Percentiles rank a stretch among this genome's conserved stretches.
These are phyloP conservation scores for Aelia acuminata DNA, from an alignment of 2,888 invertebrate genomes.

Conservation along the genomic window DNA sequence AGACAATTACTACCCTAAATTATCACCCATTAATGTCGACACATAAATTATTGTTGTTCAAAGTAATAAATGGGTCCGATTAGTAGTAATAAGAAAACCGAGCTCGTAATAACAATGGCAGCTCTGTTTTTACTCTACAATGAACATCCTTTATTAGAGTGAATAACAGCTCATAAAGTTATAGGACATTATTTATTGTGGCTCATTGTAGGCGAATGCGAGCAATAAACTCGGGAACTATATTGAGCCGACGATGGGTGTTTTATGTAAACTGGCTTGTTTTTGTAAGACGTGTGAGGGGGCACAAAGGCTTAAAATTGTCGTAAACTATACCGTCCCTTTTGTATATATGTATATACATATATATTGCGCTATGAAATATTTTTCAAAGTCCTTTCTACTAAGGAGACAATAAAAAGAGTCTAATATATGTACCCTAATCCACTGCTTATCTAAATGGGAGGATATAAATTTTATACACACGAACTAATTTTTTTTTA, in stretches of 20 bases:
- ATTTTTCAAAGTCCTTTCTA: no score
- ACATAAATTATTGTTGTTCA: background rate
- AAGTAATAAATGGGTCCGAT: no score
- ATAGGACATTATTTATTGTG: background rate
- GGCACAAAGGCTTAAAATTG: background rate
- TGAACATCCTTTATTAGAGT: background rate
- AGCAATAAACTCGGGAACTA: background rate
- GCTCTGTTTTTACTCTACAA: background rate
- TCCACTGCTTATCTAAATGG: background rate
- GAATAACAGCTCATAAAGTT: background rate
- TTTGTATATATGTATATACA: no score
- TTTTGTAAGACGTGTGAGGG: background rate
- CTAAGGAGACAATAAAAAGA: no score
- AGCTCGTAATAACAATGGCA: background rate
- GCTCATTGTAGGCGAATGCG: background rate
- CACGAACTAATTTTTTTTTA: no score
- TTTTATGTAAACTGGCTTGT: constrained; percentile 35
- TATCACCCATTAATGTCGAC: no score
- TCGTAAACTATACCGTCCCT: background rate
- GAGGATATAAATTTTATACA: no score
- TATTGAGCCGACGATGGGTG: background rate
- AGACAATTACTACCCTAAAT: no score
- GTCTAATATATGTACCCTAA: background rate
- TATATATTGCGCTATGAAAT: background rate
- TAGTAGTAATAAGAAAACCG: background rate